These are phyloP conservation scores for Puffinus mauretanicus DNA, from an alignment of 2,113 vertebrate species.

Conservation along the genomic window DNA sequence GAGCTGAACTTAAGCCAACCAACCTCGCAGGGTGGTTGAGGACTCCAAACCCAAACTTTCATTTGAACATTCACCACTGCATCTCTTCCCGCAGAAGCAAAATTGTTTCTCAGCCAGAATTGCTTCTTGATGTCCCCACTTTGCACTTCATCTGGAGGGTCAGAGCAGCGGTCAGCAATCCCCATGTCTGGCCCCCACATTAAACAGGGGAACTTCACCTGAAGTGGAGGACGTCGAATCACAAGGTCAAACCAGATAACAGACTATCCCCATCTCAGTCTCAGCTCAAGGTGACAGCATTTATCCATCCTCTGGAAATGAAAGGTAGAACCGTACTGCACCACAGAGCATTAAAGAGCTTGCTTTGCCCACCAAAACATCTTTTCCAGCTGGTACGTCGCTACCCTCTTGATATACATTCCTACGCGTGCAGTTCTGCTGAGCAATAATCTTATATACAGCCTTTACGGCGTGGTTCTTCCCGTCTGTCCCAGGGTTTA, in stretches of 20 bases:
- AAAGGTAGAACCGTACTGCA: neutral
- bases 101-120: neutral
- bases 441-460: neutral
- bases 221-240: neutral
- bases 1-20: neutral
- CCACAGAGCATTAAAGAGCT: neutral
- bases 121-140: neutral
- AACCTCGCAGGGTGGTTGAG: accelerated
- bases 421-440: neutral
- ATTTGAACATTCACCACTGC: neutral
- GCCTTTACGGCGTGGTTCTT: neutral
- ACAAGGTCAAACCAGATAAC: neutral
- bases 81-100: neutral
- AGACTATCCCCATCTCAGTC: neutral
- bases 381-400: neutral
- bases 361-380: neutral
- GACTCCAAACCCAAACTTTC: neutral
- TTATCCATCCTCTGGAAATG: neutral
- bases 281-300: neutral
- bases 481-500: neutral
- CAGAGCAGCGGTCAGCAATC: neutral
- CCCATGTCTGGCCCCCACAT: neutral
- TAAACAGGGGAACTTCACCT: neutral
- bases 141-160: neutral
- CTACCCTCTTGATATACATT: neutral